Percentiles rank a stretch among this genome's conserved stretches.
Evolutionary conservation across 2,888 invertebrate species (phyloP).

Genomic region (Tipula unca): DNA sequence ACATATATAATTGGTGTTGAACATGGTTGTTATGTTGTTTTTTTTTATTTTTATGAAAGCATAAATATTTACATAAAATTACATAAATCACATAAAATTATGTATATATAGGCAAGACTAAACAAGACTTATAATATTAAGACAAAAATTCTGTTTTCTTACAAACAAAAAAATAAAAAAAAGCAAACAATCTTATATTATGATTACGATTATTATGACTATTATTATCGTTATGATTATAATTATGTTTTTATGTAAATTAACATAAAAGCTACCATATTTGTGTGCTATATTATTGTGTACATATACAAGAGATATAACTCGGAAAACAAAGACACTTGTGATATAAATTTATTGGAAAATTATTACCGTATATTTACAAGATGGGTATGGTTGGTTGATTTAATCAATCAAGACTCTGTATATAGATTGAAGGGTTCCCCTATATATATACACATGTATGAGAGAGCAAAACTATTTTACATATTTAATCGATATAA

Average conservation of each 20-base stretch:
- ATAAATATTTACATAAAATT: constrained; percentile 14
- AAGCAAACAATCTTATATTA: constrained; percentile 2
- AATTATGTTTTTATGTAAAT: constrained; percentile 14
- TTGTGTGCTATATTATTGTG: neutral
- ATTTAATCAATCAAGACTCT: neutral
- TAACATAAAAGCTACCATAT: neutral
- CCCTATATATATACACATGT: neutral
- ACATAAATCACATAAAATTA: constrained; percentile 8
- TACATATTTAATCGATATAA: neutral
- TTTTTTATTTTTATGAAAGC: neutral
- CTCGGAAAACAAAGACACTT: neutral
- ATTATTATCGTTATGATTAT: neutral
- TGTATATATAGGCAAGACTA: neutral
- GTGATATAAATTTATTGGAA: neutral
- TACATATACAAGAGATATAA: too few relatives aligned
- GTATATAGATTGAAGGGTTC: neutral
- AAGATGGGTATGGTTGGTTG: neutral
- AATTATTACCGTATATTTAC: neutral
- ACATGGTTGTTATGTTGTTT: neutral
- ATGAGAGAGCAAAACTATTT: neutral
- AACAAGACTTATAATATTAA: constrained; percentile 8
- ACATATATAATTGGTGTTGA: constrained; percentile 1
- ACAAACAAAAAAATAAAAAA: neutral
- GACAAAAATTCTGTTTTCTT: neutral
- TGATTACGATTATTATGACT: constrained; percentile 8